Base-by-base conservation (phyloP, 2,113 vertebrate genomes). In the Oceanodroma tethys region DNA sequence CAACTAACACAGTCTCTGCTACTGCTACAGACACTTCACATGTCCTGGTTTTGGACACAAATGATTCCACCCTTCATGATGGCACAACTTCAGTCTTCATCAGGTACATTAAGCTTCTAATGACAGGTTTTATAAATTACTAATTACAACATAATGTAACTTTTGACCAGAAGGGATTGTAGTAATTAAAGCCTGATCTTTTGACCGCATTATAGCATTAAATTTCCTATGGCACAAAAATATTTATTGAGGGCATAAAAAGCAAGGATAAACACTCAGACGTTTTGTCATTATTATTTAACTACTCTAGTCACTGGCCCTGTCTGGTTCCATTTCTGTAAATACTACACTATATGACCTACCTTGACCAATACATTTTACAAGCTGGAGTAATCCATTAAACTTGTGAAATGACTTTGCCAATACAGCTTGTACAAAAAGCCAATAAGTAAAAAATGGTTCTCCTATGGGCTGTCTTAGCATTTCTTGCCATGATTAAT, bases 371-470 rank as follows among this genome's bases (percentile, higher is more conserved):
- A 66, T 58, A 15, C n/a, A 12, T 94, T 96, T 97, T 87, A 67
- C 42, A 95, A 94, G 36, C 58, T 60, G 43, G 45, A 93, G 19
- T n/a, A 32, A 95, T 76, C 40, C 86, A 93, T 88, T 97, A 92
- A 96, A 92, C 70, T 68, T 90, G 66, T 95, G 85, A 95, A 97
- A 96, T 95, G 65, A 89, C 29, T 97, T 93, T 97, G 67, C 62
- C 84, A 81, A 59, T 93, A 79, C 22, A 81, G 16, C 42, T 93
- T 94, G 74, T 84, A 94, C 48, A 94, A 95, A 95, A 94, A 96
- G n/a, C 34, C 73, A 93, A 60, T 92, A 92, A 42, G 65, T 90
- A 81, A 95, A 95, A 76, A 56, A 67, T 47, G 6, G 27, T 38
- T 94, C 21, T 92, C 47, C 23, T 58, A 71, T 68, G 34, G 25